Evolutionary conservation across 1,140 invertebrate genomes (phyloP).

Genomic region (Babylonia areolata): DNA sequence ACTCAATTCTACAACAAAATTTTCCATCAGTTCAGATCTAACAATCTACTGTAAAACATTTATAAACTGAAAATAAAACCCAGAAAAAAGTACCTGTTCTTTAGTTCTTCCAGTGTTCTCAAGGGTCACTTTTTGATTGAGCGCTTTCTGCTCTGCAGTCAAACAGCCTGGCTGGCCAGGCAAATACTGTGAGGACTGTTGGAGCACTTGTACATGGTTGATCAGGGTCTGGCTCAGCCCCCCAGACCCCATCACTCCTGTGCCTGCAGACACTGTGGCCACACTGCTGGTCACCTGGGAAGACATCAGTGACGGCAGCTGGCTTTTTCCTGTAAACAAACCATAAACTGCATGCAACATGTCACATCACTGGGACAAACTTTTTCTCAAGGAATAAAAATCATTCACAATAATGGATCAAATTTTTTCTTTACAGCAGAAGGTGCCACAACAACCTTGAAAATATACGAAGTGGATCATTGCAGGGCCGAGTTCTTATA

Average conservation of each 20-base stretch:
- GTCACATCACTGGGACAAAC: too few species aligned
- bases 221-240: neutral
- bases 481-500: too few species aligned
- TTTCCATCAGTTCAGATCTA: too few species aligned
- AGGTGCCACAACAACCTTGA: too few species aligned
- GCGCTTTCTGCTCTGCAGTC: neutral
- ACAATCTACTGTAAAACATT: too few species aligned
- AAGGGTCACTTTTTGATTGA: neutral
- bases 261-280: neutral
- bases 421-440: too few species aligned
- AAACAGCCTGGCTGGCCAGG: neutral
- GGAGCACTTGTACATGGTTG: neutral
- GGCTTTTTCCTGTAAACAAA: neutral
- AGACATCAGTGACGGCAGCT: neutral
- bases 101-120: neutral
- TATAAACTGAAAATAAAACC: too few species aligned
- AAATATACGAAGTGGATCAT: too few species aligned
- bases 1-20: too few species aligned
- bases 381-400: too few species aligned
- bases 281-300: neutral
- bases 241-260: neutral
- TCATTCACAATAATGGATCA: too few species aligned
- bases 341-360: neutral
- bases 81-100: conserved; percentile 15
- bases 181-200: neutral